Percentiles rank a stretch among this genome's conserved stretches.
Conservation (phyloP, 2,113 vertebrate species). For the Silurus glanis region DNA sequence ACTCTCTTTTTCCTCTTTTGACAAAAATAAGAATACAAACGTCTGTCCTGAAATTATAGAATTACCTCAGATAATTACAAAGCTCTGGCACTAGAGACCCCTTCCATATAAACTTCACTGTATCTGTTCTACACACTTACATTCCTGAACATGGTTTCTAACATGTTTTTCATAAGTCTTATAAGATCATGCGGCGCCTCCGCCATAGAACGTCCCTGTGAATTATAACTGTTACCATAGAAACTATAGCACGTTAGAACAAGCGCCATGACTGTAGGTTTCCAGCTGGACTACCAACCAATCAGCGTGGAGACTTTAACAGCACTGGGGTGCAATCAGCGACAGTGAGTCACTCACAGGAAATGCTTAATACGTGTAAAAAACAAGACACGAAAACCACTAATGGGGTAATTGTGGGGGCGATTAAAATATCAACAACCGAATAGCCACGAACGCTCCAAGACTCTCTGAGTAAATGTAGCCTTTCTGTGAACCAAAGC, state of each 20-base stretch:
- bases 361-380: background rate
- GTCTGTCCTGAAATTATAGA: background rate
- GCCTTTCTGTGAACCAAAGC: slow-evolving; percentile 65
- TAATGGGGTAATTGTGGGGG: background rate
- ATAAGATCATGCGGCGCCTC: background rate
- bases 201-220: background rate
- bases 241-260: background rate
- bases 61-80: background rate
- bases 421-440: background rate
- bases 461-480: slow-evolving; percentile 45
- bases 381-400: background rate
- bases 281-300: background rate
- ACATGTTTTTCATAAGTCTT: background rate
- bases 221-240: background rate
- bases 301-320: background rate
- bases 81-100: background rate
- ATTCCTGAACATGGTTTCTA: no score
- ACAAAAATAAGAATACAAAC: background rate
- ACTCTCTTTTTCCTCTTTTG: background rate
- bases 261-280: background rate
- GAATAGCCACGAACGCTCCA: slow-evolving; percentile 47
- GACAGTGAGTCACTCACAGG: background rate
- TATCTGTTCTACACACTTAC: background rate
- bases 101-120: background rate
- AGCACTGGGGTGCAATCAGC: background rate